Evolutionary conservation across 30 jellyfish, hydroid and myxozoan species (phyloP).

Genomic region (Aurelia aurita): DNA sequence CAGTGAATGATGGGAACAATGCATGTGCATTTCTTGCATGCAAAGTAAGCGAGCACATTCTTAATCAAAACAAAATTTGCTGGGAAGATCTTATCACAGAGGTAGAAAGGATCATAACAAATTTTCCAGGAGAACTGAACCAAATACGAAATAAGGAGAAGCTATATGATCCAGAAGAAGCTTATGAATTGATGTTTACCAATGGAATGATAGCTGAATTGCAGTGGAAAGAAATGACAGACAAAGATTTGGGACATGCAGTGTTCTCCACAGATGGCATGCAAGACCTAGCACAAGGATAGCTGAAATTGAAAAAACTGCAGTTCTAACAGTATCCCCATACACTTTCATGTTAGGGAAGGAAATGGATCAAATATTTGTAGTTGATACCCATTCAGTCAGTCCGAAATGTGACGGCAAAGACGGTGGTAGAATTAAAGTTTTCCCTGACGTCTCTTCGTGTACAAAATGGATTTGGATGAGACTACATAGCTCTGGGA

Average conservation of each 20-base stretch:
- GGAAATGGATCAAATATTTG: neutral
- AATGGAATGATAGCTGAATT: neutral
- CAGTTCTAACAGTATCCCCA: constrained; percentile 1
- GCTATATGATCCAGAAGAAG: neutral
- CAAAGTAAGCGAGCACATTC: no score
- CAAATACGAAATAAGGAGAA: neutral
- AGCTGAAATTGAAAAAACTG: no score
- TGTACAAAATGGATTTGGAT: constrained; percentile 17
- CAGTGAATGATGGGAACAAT: no score
- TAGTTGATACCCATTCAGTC: constrained; percentile 2
- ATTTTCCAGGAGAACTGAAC: no score
- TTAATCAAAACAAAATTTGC: no score
- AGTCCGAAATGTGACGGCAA: no score
- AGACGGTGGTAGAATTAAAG: constrained; percentile 2
- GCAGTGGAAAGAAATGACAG: neutral
- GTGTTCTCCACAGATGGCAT: no score
- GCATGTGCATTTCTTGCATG: no score
- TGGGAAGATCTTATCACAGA: no score
- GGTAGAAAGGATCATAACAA: no score
- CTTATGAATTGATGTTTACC: neutral
- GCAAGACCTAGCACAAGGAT: no score
- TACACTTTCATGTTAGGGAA: constrained; percentile 12
- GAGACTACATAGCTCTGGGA: neutral
- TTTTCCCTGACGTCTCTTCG: neutral
- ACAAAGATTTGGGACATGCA: no score